Evolutionary conservation across 2,888 invertebrate species (phyloP).

Genomic region (Tribolium freemani): DNA sequence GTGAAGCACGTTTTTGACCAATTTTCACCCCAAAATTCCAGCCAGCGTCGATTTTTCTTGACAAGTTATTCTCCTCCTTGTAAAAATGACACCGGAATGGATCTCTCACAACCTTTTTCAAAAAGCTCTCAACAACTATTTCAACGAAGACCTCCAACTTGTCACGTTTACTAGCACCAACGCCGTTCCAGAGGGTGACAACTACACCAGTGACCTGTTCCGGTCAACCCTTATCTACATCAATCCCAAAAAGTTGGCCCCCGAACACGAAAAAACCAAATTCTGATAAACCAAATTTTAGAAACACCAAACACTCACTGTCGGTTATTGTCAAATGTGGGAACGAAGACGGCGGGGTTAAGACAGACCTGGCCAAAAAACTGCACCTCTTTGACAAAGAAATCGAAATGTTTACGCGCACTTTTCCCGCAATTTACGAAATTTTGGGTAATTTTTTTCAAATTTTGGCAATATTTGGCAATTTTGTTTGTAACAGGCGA

Average conservation of each 20-base stretch:
- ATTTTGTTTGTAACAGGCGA: slow-evolving; percentile 48
- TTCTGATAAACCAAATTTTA: slow-evolving; percentile 38
- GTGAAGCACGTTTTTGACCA: background rate
- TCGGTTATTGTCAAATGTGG: slow-evolving; percentile 62
- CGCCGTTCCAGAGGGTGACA: slow-evolving; percentile 60
- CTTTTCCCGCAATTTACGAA: slow-evolving; percentile 67
- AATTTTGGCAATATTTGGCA: slow-evolving; percentile 2
- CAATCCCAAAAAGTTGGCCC: slow-evolving; percentile 43
- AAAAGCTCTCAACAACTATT: slow-evolving; percentile 52
- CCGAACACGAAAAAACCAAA: background rate
- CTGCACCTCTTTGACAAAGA: slow-evolving; percentile 68
- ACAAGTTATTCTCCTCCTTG: background rate
- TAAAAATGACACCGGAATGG: slow-evolving; percentile 52
- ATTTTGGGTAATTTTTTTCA: slow-evolving; percentile 58
- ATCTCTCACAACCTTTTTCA: slow-evolving; percentile 58
- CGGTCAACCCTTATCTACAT: slow-evolving; percentile 53
- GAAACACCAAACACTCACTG: slow-evolving; percentile 51
- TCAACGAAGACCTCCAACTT: slow-evolving; percentile 52
- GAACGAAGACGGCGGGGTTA: slow-evolving; percentile 62
- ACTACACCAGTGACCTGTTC: slow-evolving; percentile 61
- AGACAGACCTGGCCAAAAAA: slow-evolving; percentile 67
- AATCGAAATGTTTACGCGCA: slow-evolving; percentile 67
- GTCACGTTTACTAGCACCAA: slow-evolving; percentile 53
- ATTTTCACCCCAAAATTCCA: background rate
- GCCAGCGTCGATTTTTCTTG: background rate